Base-by-base conservation (phyloP, 2,888 invertebrate species). In the Ophion costatus region DNA sequence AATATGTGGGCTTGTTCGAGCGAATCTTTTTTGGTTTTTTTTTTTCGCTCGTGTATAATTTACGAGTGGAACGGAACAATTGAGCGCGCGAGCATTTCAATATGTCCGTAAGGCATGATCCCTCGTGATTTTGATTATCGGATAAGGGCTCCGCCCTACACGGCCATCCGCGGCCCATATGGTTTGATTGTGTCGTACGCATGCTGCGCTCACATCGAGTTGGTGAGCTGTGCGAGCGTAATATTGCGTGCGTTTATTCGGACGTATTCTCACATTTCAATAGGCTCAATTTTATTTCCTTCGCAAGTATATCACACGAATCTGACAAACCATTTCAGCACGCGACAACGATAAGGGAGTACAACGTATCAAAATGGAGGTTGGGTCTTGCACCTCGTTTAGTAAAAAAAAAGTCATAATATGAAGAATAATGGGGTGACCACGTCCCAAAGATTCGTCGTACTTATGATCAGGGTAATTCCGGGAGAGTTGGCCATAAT, bases 111-210 rank as follows among this genome's bases (percentile, higher is more conserved):
- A 74, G 59, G 63, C 75, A 78, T 75, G 67, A 67, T 80, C 76
- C 83, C 80, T 80, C 73, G 84, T 78, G 81, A 84, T 84, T 81
- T 70, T 42, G 73, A 78, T 81, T 78, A 74, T 59, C 81, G 81
- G 80, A 84, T 80, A 84, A 81, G 81, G 81, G 84, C 70, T 78
- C 81, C 81, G 77, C 84, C 81, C 78, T 81, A 45, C 57, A 22
- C 20, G 10, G 22, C 1, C 10, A 20, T 59, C 7, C 67, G 33
- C 42, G 29, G 78, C 69, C 73, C 81, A 84, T 84, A 84, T 84
- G 84, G 77, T 73, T 69, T 64, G 80, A 78, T 83, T 84, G 80
- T 74, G 56, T 56, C 51, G 24, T 59, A 24, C 51, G 14, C 29
- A 33, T 29, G 56, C n/a, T 38, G 57, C 51, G 17, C 51, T 56